Evolutionary conservation across 35 echinoderm and acorn worm species (phyloP).

Genomic region (Apostichopus parvimensis): DNA sequence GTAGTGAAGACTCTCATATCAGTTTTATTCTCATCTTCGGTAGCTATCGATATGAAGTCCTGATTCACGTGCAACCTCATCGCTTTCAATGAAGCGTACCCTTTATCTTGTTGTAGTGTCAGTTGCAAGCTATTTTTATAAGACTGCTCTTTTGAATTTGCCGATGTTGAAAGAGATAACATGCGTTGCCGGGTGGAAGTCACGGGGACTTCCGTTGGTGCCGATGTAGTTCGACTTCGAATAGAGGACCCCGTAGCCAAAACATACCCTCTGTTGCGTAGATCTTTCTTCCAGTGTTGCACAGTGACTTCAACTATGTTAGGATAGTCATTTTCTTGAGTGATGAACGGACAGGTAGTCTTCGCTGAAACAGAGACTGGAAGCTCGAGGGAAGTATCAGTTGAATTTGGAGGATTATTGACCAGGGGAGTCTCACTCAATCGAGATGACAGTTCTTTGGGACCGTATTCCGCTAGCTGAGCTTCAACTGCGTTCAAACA

Average conservation of each 20-base stretch:
- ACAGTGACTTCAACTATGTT: neutral
- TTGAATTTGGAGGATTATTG: neutral
- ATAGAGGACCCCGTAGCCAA: no score
- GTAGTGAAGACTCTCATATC: constrained; percentile 8
- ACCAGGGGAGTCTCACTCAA: neutral
- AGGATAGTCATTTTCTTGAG: neutral
- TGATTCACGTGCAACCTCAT: neutral
- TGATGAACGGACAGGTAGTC: neutral
- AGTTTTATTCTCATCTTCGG: neutral
- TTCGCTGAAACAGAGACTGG: neutral
- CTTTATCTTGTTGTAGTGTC: no score
- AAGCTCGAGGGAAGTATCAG: neutral
- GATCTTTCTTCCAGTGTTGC: neutral
- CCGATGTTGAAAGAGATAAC: no score
- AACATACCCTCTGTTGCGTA: no score
- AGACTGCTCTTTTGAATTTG: no score
- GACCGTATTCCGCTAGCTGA: neutral
- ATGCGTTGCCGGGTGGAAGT: no score
- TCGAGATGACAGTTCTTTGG: neutral
- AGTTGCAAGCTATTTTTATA: no score
- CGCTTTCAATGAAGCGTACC: neutral
- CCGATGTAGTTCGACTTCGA: no score
- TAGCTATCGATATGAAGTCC: neutral
- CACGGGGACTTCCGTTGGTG: no score
- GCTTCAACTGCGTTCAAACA: neutral